phyloP scores from a whole-genome alignment of 2,888 invertebrate genomes.

The Andrena flavipes region DNA sequence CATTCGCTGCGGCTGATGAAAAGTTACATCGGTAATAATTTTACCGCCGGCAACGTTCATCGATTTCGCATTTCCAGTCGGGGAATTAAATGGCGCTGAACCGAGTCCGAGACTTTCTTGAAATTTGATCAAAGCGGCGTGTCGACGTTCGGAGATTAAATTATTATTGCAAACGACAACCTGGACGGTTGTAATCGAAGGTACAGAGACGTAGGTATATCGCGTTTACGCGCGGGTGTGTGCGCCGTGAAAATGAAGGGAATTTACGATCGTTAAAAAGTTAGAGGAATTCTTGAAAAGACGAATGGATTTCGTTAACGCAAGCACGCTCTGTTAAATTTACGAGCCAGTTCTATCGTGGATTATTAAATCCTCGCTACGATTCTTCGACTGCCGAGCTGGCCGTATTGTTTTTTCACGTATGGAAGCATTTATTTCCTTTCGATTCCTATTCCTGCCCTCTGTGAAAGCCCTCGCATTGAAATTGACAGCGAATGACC shows the following conservation, averaged over 20 bases:
- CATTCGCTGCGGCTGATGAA: background rate
- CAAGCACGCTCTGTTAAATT: constrained; percentile 61
- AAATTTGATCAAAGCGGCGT: background rate
- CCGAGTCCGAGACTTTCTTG: background rate
- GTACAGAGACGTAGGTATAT: background rate
- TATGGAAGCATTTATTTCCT: constrained; percentile 22
- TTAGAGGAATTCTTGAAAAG: constrained; percentile 17
- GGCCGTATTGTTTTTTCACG: constrained; percentile 29
- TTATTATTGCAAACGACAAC: constrained; percentile 2
- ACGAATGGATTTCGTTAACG: constrained; percentile 54
- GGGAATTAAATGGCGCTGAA: background rate
- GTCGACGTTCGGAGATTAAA: constrained; percentile 27
- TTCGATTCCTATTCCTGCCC: background rate
- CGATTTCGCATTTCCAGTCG: background rate
- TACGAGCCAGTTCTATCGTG: constrained; percentile 52
- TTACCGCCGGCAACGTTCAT: background rate
- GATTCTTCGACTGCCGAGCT: constrained; percentile 52
- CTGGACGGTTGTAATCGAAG: background rate
- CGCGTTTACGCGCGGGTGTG: background rate
- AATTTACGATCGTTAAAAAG: background rate
- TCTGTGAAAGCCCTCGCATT: background rate
- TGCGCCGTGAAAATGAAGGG: background rate
- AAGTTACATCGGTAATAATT: constrained; percentile 14
- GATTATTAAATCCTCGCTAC: constrained; percentile 44
- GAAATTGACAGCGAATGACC: constrained; percentile 25